Evolutionary conservation across 2,797 vertebrate species (phyloP).

Genomic region (Saguinus oedipus): DNA sequence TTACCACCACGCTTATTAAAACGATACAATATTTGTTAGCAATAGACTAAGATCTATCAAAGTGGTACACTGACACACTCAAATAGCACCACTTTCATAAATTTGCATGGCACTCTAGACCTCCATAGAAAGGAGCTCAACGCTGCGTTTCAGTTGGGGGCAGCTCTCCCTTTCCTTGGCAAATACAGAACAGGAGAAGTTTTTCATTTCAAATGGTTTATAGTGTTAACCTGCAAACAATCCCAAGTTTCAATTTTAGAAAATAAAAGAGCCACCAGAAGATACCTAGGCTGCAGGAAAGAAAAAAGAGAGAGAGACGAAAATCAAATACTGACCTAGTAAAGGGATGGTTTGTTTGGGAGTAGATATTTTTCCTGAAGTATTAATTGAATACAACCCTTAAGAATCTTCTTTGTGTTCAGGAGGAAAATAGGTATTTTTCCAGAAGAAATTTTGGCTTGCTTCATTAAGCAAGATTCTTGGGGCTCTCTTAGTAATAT

Average conservation of each 20-base stretch:
- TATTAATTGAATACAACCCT: conserved; percentile 9
- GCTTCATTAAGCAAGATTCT: conserved; percentile 25
- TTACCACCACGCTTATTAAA: conserved; percentile 23
- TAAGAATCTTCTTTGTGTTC: neutral
- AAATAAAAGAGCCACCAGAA: conserved; percentile 43
- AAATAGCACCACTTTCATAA: neutral
- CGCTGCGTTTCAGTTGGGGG: neutral
- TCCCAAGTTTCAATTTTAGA: conserved; percentile 10
- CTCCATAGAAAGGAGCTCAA: neutral
- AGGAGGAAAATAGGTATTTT: conserved; percentile 43
- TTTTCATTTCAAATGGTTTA: neutral
- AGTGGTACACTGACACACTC: neutral
- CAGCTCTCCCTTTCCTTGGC: neutral
- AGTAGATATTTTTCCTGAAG: neutral
- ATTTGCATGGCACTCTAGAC: neutral
- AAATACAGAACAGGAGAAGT: neutral
- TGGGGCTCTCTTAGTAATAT: neutral
- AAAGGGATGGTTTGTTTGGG: neutral
- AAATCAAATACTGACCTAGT: neutral
- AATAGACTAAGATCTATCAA: conserved; percentile 3
- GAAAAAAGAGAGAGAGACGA: neutral
- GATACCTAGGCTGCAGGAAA: neutral
- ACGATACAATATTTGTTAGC: neutral
- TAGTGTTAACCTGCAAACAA: conserved; percentile 13
- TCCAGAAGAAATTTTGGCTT: conserved; percentile 15